phyloP scores from a whole-genome alignment of 2,888 invertebrate species.

The Mamestra brassicae region DNA sequence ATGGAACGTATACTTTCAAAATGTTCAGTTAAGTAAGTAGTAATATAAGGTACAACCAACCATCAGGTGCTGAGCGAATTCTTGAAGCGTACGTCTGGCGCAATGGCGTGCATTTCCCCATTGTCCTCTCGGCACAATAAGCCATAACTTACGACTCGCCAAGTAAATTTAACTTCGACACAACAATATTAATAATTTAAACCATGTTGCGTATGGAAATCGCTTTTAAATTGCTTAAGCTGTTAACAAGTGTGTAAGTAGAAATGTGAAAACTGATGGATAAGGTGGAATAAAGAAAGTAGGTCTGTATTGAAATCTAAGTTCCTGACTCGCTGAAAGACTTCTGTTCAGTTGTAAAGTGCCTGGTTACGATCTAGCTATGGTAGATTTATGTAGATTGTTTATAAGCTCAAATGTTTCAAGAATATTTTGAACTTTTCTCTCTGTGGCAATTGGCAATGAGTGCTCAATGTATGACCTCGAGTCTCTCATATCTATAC shows the following conservation, averaged over 20 bases:
- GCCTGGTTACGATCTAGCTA: no score
- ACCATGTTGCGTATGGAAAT: slow-evolving; percentile 38
- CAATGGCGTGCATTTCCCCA: slow-evolving; percentile 35
- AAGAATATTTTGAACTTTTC: no score
- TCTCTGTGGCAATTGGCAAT: no score
- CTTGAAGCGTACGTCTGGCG: slow-evolving; percentile 1
- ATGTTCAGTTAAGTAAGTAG: slow-evolving; percentile 11
- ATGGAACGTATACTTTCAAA: not conserved
- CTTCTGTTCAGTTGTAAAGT: not conserved
- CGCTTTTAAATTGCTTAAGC: slow-evolving; percentile 31
- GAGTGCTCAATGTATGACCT: no score
- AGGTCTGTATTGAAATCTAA: not conserved
- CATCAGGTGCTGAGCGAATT: slow-evolving; percentile 19
- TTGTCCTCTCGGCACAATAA: slow-evolving; percentile 73
- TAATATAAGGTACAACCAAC: slow-evolving; percentile 1
- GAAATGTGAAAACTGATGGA: not conserved
- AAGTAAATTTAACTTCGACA: slow-evolving; percentile 71
- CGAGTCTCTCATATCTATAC: no score
- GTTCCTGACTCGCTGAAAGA: not conserved
- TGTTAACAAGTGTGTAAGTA: not conserved
- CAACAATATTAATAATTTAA: slow-evolving; percentile 64
- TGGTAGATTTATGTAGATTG: no score
- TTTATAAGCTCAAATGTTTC: no score
- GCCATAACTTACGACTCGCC: slow-evolving; percentile 73
- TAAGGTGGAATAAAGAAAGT: not conserved